These are phyloP conservation scores for Sebastes kiyomatsui DNA, from an alignment of 2,797 vertebrate species.

Conservation along the genomic window DNA sequence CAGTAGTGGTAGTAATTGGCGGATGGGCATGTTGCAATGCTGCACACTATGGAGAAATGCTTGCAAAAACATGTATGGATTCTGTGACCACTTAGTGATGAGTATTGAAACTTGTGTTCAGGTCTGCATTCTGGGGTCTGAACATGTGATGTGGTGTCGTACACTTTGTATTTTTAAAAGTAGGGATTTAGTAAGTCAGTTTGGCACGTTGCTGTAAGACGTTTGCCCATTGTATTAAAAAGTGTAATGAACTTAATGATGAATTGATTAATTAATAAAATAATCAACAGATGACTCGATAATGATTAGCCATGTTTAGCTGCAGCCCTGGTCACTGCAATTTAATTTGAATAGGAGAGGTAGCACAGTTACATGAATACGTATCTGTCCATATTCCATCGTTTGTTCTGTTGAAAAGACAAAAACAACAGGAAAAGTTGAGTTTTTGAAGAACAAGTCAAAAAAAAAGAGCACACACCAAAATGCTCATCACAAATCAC, in stretches of 20 bases:
- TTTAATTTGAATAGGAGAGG: neutral
- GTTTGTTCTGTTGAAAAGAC: neutral
- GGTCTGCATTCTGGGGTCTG: too few species aligned
- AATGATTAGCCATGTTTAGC: neutral
- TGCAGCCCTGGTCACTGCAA: neutral
- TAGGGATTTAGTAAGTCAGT: neutral
- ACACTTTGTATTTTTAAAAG: neutral
- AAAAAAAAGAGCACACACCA: slow-evolving; percentile 1
- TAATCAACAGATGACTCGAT: neutral
- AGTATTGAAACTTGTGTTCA: neutral
- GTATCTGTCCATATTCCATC: neutral
- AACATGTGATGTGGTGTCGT: too few species aligned
- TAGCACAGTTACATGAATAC: neutral
- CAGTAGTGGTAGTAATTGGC: neutral
- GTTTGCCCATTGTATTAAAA: neutral
- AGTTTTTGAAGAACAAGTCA: slow-evolving; percentile 30
- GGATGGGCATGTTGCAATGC: neutral
- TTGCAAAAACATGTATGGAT: neutral
- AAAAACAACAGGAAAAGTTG: slow-evolving; percentile 6
- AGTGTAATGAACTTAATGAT: neutral
- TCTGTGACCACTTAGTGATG: neutral
- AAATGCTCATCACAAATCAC: slow-evolving; percentile 43
- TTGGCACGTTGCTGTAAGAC: neutral
- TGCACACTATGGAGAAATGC: neutral
- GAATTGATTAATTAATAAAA: neutral